phyloP scores from a whole-genome alignment of 2,113 vertebrate species.

The Scolopax mira region DNA sequence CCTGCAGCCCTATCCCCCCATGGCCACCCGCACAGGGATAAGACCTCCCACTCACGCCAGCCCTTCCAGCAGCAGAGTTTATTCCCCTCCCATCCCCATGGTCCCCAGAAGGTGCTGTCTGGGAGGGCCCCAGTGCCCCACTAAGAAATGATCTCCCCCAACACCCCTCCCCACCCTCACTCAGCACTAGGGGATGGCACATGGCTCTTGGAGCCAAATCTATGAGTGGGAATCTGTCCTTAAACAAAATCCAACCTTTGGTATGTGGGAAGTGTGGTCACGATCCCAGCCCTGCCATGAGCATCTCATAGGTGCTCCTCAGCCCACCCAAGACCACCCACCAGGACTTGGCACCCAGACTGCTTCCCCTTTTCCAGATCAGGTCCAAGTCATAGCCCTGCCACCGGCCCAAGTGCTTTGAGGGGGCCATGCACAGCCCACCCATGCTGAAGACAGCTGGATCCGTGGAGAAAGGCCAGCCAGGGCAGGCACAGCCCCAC shows the following conservation, averaged over 20 bases:
- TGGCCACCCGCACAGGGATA: not conserved
- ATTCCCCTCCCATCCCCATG: not conserved
- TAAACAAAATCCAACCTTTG: not conserved
- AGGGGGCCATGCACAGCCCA: not conserved
- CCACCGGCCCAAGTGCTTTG: not conserved
- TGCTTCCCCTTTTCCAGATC: not conserved
- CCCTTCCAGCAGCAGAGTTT: not conserved
- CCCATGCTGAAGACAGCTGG: not conserved
- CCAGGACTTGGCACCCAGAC: not conserved
- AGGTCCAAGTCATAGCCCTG: not conserved
- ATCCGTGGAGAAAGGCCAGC: not conserved
- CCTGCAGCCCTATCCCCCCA: not conserved
- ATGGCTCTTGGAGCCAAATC: rapidly evolving
- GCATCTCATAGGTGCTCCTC: not conserved
- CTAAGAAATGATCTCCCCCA: rapidly evolving
- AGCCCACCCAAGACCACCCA: not conserved
- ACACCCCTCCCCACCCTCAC: not conserved
- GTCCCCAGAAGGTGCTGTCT: not conserved
- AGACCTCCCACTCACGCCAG: rapidly evolving
- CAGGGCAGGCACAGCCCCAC: not conserved
- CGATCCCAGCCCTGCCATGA: rapidly evolving
- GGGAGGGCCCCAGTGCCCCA: not conserved
- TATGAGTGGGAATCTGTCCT: not conserved
- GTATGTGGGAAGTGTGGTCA: not conserved
- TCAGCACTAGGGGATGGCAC: not conserved